Evolutionary conservation across 1,140 invertebrate species (phyloP).

Genomic region (Halesus radiatus): DNA sequence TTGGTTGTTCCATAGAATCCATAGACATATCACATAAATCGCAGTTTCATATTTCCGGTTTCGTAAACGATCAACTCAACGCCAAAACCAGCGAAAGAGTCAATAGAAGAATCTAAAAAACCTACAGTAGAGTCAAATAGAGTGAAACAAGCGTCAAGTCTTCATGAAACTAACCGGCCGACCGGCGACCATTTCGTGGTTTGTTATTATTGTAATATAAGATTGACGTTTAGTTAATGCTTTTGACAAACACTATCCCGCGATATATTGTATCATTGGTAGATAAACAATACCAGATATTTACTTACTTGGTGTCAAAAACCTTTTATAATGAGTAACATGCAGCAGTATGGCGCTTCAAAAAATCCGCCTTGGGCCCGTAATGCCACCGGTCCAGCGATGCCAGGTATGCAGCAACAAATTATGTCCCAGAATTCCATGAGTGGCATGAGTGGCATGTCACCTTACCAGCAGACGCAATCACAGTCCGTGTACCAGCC

Average conservation of each 20-base stretch:
- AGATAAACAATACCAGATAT: no score
- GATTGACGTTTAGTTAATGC: background rate
- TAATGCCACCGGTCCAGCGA: conserved; percentile 64
- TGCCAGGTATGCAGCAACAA: conserved; percentile 71
- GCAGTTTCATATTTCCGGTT: no score
- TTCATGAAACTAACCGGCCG: background rate
- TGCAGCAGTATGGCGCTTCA: conserved; percentile 71
- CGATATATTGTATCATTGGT: no score
- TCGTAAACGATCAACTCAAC: no score
- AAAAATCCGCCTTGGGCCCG: conserved; percentile 75
- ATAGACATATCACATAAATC: no score
- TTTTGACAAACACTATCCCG: background rate
- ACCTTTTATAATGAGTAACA: conserved; percentile 65
- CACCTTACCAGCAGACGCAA: conserved; percentile 73
- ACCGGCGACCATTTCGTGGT: background rate
- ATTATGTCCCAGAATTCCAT: conserved; percentile 71
- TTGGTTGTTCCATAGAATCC: no score
- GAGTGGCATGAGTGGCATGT: conserved; percentile 69
- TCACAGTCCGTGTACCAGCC: conserved; percentile 74
- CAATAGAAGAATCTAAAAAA: no score
- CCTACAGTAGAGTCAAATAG: no score
- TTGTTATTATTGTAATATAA: background rate
- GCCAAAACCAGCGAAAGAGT: no score
- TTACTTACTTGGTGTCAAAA: background rate
- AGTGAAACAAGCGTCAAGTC: no score